Evolutionary conservation across 2,797 vertebrate genomes (phyloP).

Genomic region (Dallia pectoralis): DNA sequence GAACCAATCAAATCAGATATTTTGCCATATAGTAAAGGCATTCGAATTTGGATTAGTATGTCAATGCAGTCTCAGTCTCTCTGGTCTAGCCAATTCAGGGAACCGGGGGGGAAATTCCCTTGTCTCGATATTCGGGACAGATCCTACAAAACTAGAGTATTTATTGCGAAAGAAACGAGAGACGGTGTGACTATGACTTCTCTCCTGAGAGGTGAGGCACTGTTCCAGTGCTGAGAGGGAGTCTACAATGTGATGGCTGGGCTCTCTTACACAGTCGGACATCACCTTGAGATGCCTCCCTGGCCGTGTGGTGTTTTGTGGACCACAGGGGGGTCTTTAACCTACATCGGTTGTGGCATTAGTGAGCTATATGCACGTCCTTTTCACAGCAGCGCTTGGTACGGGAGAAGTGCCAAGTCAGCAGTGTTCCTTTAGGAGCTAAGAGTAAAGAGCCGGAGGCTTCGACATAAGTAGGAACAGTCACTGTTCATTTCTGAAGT

Average conservation of each 20-base stretch:
- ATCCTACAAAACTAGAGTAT: not conserved
- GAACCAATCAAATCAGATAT: too few species aligned
- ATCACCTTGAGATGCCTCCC: slow-evolving; percentile 71
- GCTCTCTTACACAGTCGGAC: slow-evolving; percentile 19
- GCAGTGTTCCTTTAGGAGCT: slow-evolving; percentile 47
- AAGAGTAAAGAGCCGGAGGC: slow-evolving; percentile 52
- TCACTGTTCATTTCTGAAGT: slow-evolving; percentile 38
- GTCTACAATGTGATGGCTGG: slow-evolving; percentile 20
- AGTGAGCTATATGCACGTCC: slow-evolving; percentile 64
- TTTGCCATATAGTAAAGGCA: too few species aligned
- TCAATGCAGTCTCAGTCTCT: not conserved
- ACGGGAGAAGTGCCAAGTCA: slow-evolving; percentile 70
- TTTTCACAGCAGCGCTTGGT: slow-evolving; percentile 22
- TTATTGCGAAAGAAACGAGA: not conserved
- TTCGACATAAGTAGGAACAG: slow-evolving; percentile 43
- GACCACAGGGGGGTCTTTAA: slow-evolving; percentile 73
- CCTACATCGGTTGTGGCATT: slow-evolving; percentile 75
- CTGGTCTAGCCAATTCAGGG: not conserved
- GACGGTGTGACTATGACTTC: not conserved
- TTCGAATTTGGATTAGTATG: too few species aligned
- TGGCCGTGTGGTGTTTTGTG: slow-evolving; percentile 58
- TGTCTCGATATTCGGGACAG: not conserved
- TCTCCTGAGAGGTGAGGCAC: slow-evolving; percentile 13
- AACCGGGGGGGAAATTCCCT: too few species aligned
- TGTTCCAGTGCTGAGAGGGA: slow-evolving; percentile 23